Percentiles rank a stretch among this genome's conserved stretches.
These are phyloP conservation scores for Platysteira castanea DNA, from an alignment of 2,113 vertebrate species.

Conservation along the genomic window DNA sequence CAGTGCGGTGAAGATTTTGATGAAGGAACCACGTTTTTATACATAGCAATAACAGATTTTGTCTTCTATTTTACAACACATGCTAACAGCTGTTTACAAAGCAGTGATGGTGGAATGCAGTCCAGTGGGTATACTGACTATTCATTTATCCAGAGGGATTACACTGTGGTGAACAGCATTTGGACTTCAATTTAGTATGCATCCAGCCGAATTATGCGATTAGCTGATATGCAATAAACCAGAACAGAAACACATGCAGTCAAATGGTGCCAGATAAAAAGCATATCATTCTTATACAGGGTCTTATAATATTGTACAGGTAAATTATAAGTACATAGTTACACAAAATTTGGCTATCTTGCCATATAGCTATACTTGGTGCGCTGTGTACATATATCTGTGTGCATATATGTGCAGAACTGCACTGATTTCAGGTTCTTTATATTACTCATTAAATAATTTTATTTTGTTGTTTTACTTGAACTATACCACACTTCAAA, in stretches of 20 bases:
- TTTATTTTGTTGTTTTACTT: neutral
- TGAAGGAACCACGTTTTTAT: neutral
- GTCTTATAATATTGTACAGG: neutral
- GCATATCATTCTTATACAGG: neutral
- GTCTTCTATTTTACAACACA: neutral
- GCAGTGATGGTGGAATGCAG: constrained; percentile 24
- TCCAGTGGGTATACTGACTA: constrained; percentile 57
- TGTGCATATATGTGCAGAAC: neutral
- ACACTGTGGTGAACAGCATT: constrained; percentile 53
- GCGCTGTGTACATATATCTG: neutral
- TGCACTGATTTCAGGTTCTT: neutral
- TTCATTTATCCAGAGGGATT: constrained; percentile 66
- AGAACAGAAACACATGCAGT: constrained; percentile 65
- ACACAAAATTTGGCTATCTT: neutral
- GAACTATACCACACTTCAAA: neutral
- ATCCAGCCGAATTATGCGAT: constrained; percentile 67
- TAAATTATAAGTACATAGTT: neutral
- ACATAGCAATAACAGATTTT: constrained; percentile 19
- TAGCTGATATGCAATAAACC: constrained; percentile 69
- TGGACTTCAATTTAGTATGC: constrained; percentile 66
- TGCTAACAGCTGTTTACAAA: constrained; percentile 53
- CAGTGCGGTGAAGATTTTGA: neutral
- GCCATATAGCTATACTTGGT: neutral
- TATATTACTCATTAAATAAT: neutral
- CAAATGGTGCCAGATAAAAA: constrained; percentile 37